These are phyloP conservation scores for Micropoecilia bifurca DNA, from an alignment of 2,797 vertebrate genomes.

Conservation along the genomic window DNA sequence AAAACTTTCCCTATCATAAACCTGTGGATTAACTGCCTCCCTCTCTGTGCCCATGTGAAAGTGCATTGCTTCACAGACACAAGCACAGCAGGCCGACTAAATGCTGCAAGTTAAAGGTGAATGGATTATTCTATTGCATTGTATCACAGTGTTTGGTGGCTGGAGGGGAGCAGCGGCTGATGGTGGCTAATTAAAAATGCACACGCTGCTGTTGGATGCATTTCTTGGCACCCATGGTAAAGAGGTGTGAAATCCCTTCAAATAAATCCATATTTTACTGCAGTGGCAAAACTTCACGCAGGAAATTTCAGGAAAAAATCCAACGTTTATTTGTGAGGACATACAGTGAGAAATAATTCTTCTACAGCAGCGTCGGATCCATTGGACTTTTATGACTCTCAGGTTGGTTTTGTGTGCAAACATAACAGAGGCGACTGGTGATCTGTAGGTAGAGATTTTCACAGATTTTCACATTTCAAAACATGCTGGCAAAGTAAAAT, in stretches of 20 bases:
- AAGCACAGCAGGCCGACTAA: constrained; percentile 42
- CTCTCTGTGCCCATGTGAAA: constrained; percentile 61
- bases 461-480: background rate
- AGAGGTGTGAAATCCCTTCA: background rate
- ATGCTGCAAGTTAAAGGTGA: constrained; percentile 48
- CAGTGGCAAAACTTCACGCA: background rate
- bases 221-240: background rate
- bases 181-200: background rate
- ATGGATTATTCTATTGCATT: constrained; percentile 49
- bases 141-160: constrained; percentile 30
- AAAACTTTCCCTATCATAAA: constrained; percentile 66
- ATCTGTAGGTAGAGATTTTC: background rate
- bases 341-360: background rate
- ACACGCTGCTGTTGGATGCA: background rate
- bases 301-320: background rate
- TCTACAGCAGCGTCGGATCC: background rate
- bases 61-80: constrained; percentile 54
- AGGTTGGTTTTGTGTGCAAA: background rate
- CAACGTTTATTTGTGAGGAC: background rate
- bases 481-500: background rate
- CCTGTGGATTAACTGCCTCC: constrained; percentile 66
- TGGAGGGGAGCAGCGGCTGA: background rate
- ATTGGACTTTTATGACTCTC: background rate
- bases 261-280: background rate
- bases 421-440: no score